Base-by-base conservation (phyloP, 2,888 invertebrate genomes). In the Aleiodes alternator region DNA sequence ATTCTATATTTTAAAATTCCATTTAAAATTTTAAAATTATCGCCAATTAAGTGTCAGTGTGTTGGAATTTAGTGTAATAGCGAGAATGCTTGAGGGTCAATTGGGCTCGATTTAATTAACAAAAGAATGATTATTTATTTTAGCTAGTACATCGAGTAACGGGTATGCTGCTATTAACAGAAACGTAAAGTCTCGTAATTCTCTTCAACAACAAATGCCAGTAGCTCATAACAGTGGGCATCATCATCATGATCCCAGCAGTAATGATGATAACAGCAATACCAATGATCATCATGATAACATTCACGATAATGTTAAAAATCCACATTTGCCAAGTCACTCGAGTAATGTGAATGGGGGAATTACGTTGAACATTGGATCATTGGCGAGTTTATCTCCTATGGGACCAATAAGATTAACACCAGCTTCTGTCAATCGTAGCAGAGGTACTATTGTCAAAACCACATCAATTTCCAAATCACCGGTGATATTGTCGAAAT, bases 361-460 rank as follows among this genome's bases (percentile, higher is more conserved):
- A n/a, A 89, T 90, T 68, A 90, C 90, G 0, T 82, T 90, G 16
- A 90, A 90, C 72, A 89, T 90, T 48, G 90, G 90, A 12, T 89
- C 90, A 0, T 78, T 90, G 57, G 90, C 90, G 3, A 90, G 90
- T 80, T 76, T 90, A 56, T 86, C 88, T 9, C 88, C 90, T 1
- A 85, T 88, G 29, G 90, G 90, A 3, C 89, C 90, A 3, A 87
- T 90, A 71, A 85, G 88, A 76, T 82, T 90, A 66, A 83, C 85
- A 12, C 85, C 87, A 2, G 80, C 83, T n/a, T 69, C 83, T 3
- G 76, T 81, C 4, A 79, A 75, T 61, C 80, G 82, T 70, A 72
- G 74, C 11, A 16, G 76, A 6, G 69, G 77, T 11, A 61, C 75
- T 16, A n/a, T 78, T 23, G 59, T 73, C 4, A 84, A 83, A 76